Evolutionary conservation across 1,140 invertebrate genomes (phyloP).

Genomic region (Cephus cinctus): DNA sequence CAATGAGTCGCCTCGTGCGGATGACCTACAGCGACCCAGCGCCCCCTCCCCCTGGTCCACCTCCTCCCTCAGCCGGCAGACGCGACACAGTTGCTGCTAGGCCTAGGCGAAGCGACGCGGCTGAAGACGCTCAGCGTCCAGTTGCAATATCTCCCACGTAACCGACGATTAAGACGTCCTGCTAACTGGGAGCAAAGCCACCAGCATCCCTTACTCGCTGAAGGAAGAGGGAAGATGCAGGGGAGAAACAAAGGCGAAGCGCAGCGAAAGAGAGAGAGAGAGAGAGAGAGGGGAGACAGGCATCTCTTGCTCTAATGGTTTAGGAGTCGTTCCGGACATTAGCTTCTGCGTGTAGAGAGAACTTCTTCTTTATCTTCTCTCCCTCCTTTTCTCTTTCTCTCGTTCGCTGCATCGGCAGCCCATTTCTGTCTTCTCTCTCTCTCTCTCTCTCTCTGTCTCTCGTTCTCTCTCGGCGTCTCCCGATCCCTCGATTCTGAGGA

Average conservation of each 20-base stretch:
- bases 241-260: slow-evolving; percentile 18
- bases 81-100: slow-evolving; percentile 20
- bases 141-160: slow-evolving; percentile 9
- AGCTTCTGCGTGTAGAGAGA: slow-evolving; percentile 40
- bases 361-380: slow-evolving; percentile 14
- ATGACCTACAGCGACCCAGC: too few relatives aligned
- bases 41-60: slow-evolving; percentile 9
- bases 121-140: too few relatives aligned
- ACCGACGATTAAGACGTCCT: slow-evolving; percentile 26
- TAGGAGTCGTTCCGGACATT: slow-evolving; percentile 52
- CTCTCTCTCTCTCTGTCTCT: slow-evolving; percentile 10
- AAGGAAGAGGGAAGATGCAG: slow-evolving; percentile 9
- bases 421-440: slow-evolving; percentile 15
- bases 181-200: too few relatives aligned
- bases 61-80: slow-evolving; percentile 14
- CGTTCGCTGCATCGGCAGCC: too few relatives aligned
- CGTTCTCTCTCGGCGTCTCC: slow-evolving; percentile 5
- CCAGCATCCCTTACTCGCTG: slow-evolving; percentile 4
- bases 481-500: too few relatives aligned
- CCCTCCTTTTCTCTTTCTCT: slow-evolving; percentile 14
- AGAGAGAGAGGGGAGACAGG: slow-evolving; percentile 12
- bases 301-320: slow-evolving; percentile 41
- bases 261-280: slow-evolving; percentile 15
- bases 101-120: too few relatives aligned
- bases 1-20: too few relatives aligned